Percentiles rank a stretch among this genome's conserved stretches.
Conservation (phyloP, 2,113 vertebrate species). For the Bubo bubo region DNA sequence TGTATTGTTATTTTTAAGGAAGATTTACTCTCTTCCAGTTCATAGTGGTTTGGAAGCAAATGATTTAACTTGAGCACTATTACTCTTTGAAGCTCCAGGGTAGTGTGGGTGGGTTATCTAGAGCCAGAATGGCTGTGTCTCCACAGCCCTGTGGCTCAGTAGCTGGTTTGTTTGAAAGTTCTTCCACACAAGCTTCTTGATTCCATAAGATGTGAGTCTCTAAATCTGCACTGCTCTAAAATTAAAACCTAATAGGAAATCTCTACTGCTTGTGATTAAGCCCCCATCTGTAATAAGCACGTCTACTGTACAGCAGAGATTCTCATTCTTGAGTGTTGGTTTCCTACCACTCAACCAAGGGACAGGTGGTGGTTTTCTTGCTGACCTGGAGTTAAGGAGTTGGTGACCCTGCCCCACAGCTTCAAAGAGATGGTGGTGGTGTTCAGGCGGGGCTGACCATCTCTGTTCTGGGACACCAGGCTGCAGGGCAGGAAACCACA, state of each 20-base stretch:
- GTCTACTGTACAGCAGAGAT: not conserved
- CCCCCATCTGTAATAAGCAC: not conserved
- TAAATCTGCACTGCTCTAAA: not conserved
- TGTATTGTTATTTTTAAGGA: not conserved
- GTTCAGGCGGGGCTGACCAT: not conserved
- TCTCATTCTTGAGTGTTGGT: not conserved
- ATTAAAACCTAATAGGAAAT: not conserved
- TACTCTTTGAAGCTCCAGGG: not conserved
- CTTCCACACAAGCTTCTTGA: not conserved
- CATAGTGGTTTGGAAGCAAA: not conserved
- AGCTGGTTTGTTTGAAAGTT: not conserved
- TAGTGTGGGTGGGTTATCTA: not conserved
- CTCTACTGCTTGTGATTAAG: not conserved
- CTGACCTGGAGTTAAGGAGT: not conserved
- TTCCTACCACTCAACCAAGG: not conserved
- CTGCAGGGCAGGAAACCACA: not conserved
- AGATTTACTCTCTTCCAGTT: not conserved
- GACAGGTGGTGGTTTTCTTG: not conserved
- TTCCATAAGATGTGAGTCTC: not conserved
- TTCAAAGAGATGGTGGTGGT: not conserved
- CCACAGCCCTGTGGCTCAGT: accelerated
- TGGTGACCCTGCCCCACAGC: not conserved
- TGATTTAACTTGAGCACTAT: not conserved
- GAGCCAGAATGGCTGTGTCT: not conserved
- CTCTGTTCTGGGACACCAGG: not conserved